Conservation (phyloP, 1,140 invertebrate species). For the Lucilia sericata region DNA sequence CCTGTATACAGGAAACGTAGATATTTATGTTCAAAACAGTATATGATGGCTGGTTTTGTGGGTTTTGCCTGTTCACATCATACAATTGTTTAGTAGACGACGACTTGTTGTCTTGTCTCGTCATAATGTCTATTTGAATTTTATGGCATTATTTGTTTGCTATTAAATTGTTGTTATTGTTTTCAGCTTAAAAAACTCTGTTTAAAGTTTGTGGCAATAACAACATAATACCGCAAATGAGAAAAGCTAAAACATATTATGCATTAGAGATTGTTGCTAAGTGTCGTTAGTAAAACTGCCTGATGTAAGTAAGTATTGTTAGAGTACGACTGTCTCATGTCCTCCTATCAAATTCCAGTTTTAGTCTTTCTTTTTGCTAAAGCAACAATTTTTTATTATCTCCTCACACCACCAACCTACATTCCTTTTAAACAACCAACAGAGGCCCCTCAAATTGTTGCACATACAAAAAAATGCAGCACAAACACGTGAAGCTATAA, state of each 20-base stretch:
- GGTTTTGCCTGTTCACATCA: not conserved
- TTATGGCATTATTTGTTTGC: not conserved
- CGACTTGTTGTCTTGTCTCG: slow-evolving; percentile 1
- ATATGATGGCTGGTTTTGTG: not conserved
- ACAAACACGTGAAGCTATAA: slow-evolving; percentile 23
- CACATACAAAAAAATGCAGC: slow-evolving; percentile 6
- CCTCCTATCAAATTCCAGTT: slow-evolving; percentile 12
- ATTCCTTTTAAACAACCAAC: not conserved
- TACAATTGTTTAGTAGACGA: not conserved
- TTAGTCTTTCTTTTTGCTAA: not conserved
- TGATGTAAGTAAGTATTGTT: not conserved
- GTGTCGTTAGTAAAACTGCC: not conserved
- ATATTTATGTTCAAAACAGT: no score
- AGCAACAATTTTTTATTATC: not conserved
- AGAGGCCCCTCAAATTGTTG: not conserved
- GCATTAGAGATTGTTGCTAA: not conserved
- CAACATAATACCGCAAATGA: not conserved
- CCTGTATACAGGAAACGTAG: not conserved
- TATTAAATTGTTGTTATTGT: not conserved
- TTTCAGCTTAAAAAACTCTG: not conserved
- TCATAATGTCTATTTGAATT: slow-evolving; percentile 3
- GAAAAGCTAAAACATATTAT: not conserved
- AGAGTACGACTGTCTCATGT: not conserved
- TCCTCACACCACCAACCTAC: slow-evolving; percentile 2
- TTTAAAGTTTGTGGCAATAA: not conserved